phyloP scores from a whole-genome alignment of 2,888 invertebrate genomes.

The Apocheima hispidaria region DNA sequence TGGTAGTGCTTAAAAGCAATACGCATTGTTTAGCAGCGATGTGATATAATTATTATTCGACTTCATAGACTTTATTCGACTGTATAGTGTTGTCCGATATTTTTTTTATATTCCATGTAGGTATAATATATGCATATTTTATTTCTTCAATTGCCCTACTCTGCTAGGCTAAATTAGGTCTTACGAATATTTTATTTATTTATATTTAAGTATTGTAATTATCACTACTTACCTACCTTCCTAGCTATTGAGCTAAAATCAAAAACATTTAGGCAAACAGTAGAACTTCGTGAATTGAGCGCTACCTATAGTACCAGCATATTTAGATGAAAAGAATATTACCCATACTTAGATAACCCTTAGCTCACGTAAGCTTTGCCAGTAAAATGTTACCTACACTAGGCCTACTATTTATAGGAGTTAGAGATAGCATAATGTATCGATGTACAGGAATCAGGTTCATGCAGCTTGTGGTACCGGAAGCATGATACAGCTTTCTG shows the following conservation, averaged over 20 bases:
- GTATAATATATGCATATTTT: slow-evolving; percentile 7
- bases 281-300: slow-evolving; percentile 20
- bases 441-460: slow-evolving; percentile 48
- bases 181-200: slow-evolving; percentile 5
- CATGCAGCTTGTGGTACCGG: slow-evolving; percentile 73
- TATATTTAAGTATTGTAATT: slow-evolving; percentile 17
- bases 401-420: slow-evolving; percentile 25
- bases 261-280: slow-evolving; percentile 21
- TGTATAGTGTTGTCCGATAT: slow-evolving; percentile 16
- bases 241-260: slow-evolving; percentile 11
- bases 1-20: slow-evolving; percentile 34
- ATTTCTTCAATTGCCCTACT: slow-evolving; percentile 1
- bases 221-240: slow-evolving; percentile 1
- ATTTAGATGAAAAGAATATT: slow-evolving; percentile 32
- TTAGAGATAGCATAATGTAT: slow-evolving; percentile 26
- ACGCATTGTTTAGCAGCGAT: slow-evolving; percentile 29
- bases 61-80: slow-evolving; percentile 11
- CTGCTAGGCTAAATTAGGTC: slow-evolving; percentile 7
- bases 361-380: slow-evolving; percentile 36
- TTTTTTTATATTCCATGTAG: background rate
- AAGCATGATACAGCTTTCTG: slow-evolving; percentile 85
- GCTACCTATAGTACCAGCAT: slow-evolving; percentile 25
- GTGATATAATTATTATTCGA: slow-evolving; percentile 18
- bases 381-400: slow-evolving; percentile 27
- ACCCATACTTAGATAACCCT: slow-evolving; percentile 28